phyloP scores from a whole-genome alignment of 2,797 vertebrate genomes.

The Mormyrops attenuatus region DNA sequence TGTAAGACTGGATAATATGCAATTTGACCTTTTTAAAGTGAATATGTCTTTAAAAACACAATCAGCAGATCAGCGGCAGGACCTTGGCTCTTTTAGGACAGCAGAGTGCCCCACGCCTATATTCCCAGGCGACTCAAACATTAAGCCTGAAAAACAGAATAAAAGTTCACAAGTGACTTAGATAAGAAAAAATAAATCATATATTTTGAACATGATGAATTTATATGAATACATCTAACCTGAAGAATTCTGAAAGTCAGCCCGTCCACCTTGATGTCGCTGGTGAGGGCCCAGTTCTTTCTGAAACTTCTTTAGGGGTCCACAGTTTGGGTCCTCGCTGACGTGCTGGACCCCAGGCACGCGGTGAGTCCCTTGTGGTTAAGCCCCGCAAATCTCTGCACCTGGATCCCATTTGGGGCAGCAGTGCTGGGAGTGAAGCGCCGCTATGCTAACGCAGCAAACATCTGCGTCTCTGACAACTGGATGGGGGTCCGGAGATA shows the following conservation, averaged over 20 bases:
- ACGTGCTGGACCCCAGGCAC: not conserved
- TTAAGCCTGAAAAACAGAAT: not conserved
- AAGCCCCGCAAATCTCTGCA: not conserved
- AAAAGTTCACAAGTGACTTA: not conserved
- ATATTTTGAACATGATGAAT: not conserved
- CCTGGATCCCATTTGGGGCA: not conserved
- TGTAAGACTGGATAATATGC: not conserved
- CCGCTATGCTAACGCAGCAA: not conserved
- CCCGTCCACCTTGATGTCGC: not conserved
- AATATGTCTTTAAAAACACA: not conserved
- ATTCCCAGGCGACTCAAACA: not conserved
- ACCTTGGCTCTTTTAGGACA: not conserved
- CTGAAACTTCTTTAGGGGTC: not conserved
- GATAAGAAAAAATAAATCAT: not conserved
- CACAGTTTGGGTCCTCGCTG: not conserved
- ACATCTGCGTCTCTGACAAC: not conserved
- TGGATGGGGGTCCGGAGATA: not conserved
- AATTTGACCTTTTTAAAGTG: not conserved
- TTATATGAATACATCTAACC: not conserved
- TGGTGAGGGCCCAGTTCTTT: not conserved
- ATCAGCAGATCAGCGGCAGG: not conserved
- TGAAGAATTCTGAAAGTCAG: not conserved
- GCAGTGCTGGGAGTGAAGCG: not conserved
- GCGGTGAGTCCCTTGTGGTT: not conserved
- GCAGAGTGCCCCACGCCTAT: not conserved